Base-by-base conservation (phyloP, 2,113 vertebrate genomes). In the Pomatostomus ruficeps region DNA sequence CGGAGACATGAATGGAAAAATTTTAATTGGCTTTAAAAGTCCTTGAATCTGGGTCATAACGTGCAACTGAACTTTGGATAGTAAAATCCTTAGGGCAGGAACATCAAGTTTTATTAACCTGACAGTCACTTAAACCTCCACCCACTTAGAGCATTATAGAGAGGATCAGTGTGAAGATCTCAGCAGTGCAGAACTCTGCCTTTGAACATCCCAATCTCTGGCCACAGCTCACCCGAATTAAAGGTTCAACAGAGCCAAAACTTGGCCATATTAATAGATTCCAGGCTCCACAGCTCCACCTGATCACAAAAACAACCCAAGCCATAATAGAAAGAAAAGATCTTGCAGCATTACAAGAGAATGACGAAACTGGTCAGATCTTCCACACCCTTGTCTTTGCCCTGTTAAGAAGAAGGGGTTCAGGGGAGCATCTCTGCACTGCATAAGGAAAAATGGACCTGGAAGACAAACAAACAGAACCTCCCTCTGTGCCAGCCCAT, bases 91-190 rank as follows among this genome's bases (percentile, higher is more conserved):
- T 51, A 82, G 51, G 81, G 52, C 31, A 91, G 66, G 62, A 74
- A 76, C 62, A 89, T 91, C 49, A 80, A 76, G 38, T 65, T 92
- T 94, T 88, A 92, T 92, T 92, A 79, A 77, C 22, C 33, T 88
- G 84, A 31, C 62, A 88, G 58, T 58, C 66, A 73, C 77, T 87
- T 81, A 75, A 65, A 61, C 31, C 46, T 89, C 71, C 33, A 48
- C 42, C 67, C 38, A 35, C 45, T 61, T 16, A 73, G n/a, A 82
- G 40, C 12, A 26, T 42, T 76, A 28, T 12, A 52, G 91, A 85
- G 88, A 82, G 11, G 8, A 85, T 79, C 66, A 82, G 38, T 61
- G 42, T 49, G 76, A 87, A 54, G 87, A 94, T 72, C 35, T 76
- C 74, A 71, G 66, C 68, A 81, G 52, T 78, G 66, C 49, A 81